These are phyloP conservation scores for Meriones unguiculatus DNA, from an alignment of 2,113 vertebrate species.

Conservation along the genomic window DNA sequence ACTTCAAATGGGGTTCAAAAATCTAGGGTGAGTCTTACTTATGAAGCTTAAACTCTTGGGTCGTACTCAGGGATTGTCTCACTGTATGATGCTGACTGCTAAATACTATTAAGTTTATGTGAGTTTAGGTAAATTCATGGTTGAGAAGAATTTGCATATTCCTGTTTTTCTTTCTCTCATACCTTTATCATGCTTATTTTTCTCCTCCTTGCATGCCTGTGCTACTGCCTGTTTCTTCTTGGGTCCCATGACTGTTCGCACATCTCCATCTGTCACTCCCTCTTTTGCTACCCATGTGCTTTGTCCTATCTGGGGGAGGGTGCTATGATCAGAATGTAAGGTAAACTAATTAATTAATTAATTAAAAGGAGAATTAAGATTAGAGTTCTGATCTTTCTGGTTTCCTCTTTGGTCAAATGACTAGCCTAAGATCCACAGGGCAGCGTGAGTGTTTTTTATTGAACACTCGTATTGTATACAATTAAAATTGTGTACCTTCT, in stretches of 20 bases:
- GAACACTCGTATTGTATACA: neutral
- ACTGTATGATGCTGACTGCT: neutral
- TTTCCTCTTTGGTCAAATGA: neutral
- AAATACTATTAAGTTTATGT: neutral
- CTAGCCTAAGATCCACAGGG: neutral
- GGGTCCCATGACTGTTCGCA: neutral
- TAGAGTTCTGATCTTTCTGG: neutral
- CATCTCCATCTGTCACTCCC: neutral
- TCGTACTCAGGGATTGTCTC: neutral
- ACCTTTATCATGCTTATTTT: neutral
- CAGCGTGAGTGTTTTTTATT: neutral
- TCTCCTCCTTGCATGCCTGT: neutral
- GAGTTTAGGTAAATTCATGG: neutral
- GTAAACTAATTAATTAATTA: too few relatives aligned
- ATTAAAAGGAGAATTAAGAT: neutral
- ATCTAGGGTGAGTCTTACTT: neutral
- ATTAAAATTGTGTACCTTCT: neutral
- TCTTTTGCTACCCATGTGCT: neutral
- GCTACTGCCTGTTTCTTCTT: neutral
- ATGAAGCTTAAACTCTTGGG: neutral
- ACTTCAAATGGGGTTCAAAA: neutral
- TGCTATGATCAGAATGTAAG: too few relatives aligned
- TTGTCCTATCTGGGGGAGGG: neutral
- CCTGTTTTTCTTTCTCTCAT: neutral
- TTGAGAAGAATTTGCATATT: conserved; percentile 2